Conservation (phyloP, 2,888 invertebrate genomes). For the Hirtodrosophila cameraria region DNA sequence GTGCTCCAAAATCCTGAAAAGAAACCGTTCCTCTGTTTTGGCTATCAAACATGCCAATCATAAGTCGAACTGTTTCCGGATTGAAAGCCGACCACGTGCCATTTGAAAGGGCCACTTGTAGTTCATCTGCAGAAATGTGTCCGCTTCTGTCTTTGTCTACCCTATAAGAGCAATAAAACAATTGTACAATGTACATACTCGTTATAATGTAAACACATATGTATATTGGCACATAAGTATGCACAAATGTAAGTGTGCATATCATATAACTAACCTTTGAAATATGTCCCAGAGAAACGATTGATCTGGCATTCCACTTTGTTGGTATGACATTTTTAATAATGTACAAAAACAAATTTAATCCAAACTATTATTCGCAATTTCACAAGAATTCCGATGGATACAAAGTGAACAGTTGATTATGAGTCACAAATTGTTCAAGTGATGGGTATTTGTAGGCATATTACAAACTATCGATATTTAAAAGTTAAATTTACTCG, state of each 20-base stretch:
- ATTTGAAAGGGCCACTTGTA: constrained; percentile 96
- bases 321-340: constrained; percentile 84
- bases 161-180: constrained; percentile 83
- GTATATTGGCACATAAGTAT: background rate
- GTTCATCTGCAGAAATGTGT: constrained; percentile 93
- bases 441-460: too few relatives aligned
- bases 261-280: constrained; percentile 81
- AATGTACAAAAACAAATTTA: background rate
- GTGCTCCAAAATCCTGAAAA: constrained; percentile 97
- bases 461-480: too few relatives aligned
- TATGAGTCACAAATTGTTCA: constrained; percentile 11
- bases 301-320: constrained; percentile 89
- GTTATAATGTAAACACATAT: too few relatives aligned
- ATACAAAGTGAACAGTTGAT: background rate
- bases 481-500: too few relatives aligned
- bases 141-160: constrained; percentile 95
- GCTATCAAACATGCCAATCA: constrained; percentile 96
- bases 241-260: background rate
- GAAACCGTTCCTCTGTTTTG: constrained; percentile 95
- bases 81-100: constrained; percentile 99
- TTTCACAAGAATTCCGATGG: background rate
- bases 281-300: constrained; percentile 93
- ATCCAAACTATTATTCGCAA: background rate
- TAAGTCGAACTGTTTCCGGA: constrained; percentile 95
- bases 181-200: background rate